These are phyloP conservation scores for Halesus radiatus DNA, from an alignment of 1,140 invertebrate genomes.

Conservation along the genomic window DNA sequence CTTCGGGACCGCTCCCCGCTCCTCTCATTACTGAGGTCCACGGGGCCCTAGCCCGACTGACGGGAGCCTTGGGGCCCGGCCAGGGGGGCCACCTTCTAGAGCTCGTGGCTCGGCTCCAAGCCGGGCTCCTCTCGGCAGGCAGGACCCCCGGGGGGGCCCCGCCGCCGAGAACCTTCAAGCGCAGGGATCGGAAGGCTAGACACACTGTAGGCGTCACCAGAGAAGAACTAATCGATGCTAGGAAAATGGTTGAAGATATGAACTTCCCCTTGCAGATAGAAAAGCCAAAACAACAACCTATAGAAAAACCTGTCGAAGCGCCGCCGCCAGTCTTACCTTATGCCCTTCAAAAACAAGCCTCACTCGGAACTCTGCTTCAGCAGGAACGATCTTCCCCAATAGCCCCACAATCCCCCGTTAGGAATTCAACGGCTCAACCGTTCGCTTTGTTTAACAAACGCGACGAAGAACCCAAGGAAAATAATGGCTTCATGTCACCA, in stretches of 20 bases:
- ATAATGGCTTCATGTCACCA: not conserved
- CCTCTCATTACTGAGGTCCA: slow-evolving; percentile 84
- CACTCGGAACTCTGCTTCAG: slow-evolving; percentile 39
- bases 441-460: slow-evolving; percentile 56
- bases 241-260: slow-evolving; percentile 80
- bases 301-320: slow-evolving; percentile 31
- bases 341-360: slow-evolving; percentile 57
- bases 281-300: slow-evolving; percentile 36
- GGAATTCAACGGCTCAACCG: slow-evolving; percentile 65
- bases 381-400: slow-evolving; percentile 53
- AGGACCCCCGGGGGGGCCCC: slow-evolving; percentile 61
- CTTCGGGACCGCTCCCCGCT: slow-evolving; percentile 60
- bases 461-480: slow-evolving; percentile 17
- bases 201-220: slow-evolving; percentile 86
- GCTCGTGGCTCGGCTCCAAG: slow-evolving; percentile 82
- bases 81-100: slow-evolving; percentile 72
- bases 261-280: slow-evolving; percentile 61
- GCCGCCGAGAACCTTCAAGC: slow-evolving; percentile 59
- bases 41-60: slow-evolving; percentile 80
- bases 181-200: slow-evolving; percentile 71
- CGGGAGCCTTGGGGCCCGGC: slow-evolving; percentile 76
- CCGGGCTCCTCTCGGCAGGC: slow-evolving; percentile 71
- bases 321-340: slow-evolving; percentile 31
- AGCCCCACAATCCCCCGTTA: slow-evolving; percentile 59
- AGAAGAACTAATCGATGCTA: slow-evolving; percentile 82